These are phyloP conservation scores for Melopsittacus undulatus DNA, from an alignment of 2,797 vertebrate genomes.

Conservation along the genomic window DNA sequence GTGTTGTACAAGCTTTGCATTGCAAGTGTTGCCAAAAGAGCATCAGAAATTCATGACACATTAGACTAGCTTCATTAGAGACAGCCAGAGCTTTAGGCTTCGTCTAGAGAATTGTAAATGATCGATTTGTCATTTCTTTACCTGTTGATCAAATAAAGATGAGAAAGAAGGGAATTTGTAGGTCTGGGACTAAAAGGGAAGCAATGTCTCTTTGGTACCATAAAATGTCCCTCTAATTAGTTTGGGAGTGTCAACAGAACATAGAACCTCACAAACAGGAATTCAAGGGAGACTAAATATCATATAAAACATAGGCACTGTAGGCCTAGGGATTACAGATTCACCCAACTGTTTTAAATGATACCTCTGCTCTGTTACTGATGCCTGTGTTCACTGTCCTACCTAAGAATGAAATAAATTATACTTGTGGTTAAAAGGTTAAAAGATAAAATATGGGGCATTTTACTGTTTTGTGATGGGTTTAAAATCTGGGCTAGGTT, in stretches of 20 bases:
- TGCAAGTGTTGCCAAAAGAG: not conserved
- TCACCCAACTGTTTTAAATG: not conserved
- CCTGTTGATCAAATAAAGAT: slow-evolving; percentile 36
- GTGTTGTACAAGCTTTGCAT: not conserved
- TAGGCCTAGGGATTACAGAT: not conserved
- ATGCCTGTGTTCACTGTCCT: not conserved
- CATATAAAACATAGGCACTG: not conserved
- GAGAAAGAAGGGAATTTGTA: not conserved
- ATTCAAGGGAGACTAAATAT: not conserved
- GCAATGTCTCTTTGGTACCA: not conserved
- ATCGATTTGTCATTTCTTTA: slow-evolving; percentile 33
- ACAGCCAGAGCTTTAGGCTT: not conserved
- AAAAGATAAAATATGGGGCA: slow-evolving; percentile 43
- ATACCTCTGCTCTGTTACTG: not conserved
- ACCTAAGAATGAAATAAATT: not conserved
- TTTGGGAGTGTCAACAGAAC: not conserved
- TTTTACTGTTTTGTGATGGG: not conserved
- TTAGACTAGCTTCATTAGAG: slow-evolving; percentile 10
- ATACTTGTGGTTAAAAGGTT: slow-evolving; percentile 1
- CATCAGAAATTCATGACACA: slow-evolving; percentile 39
- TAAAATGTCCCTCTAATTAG: slow-evolving; percentile 26
- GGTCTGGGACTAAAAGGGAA: not conserved
- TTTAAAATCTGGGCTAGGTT: slow-evolving; percentile 41
- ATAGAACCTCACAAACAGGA: not conserved
- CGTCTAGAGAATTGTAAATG: slow-evolving; percentile 36